These are phyloP conservation scores for Tetraneura akinire DNA, from an alignment of 1,140 invertebrate species.

Conservation along the genomic window DNA sequence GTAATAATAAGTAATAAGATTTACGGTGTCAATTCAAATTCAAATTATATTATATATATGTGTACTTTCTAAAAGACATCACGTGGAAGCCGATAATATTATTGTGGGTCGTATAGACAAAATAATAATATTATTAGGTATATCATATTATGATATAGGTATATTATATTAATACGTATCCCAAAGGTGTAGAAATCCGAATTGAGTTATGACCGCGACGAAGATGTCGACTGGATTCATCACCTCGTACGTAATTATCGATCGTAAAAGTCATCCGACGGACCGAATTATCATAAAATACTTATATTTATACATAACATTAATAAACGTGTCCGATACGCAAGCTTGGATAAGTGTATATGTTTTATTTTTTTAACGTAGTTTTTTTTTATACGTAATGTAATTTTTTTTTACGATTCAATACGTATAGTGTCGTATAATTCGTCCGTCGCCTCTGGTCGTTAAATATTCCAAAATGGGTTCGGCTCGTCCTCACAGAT, in stretches of 20 bases:
- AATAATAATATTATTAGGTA: no score
- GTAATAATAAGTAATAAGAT: background rate
- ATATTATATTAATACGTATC: background rate
- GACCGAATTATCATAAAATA: constrained; percentile 49
- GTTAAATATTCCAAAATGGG: constrained; percentile 48
- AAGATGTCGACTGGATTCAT: constrained; percentile 9
- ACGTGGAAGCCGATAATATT: constrained; percentile 2
- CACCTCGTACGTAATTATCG: constrained; percentile 30
- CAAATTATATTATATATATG: no score
- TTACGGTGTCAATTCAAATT: background rate
- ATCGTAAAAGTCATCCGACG: constrained; percentile 44
- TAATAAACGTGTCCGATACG: background rate
- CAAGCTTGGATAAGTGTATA: background rate
- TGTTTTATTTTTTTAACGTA: constrained; percentile 12
- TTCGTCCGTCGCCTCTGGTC: constrained; percentile 33
- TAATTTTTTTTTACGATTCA: constrained; percentile 41
- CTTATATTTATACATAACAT: constrained; percentile 34
- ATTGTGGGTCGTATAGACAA: background rate
- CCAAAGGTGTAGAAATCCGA: constrained; percentile 42
- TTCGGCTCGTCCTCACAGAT: constrained; percentile 12
- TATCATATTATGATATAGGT: no score
- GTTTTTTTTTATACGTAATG: no score
- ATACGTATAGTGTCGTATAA: constrained; percentile 28
- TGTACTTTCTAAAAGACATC: constrained; percentile 1
- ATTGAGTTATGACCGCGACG: background rate